These are phyloP conservation scores for Uropsilus gracilis DNA, from an alignment of 2,113 vertebrate species.

Conservation along the genomic window DNA sequence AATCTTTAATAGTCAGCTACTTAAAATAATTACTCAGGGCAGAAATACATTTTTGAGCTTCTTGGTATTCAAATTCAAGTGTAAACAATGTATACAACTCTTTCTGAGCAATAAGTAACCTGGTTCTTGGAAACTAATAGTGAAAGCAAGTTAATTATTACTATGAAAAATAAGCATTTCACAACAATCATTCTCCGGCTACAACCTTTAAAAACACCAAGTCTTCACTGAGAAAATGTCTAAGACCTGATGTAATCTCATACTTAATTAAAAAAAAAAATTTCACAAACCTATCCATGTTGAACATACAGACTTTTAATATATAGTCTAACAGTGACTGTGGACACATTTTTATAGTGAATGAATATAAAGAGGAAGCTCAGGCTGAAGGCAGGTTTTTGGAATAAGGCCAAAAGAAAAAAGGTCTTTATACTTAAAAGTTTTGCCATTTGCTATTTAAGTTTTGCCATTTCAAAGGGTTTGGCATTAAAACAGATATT, in stretches of 20 bases:
- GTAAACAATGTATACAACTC: slow-evolving; percentile 37
- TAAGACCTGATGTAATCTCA: neutral
- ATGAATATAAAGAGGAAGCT: neutral
- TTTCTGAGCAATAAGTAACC: neutral
- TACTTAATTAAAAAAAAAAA: slow-evolving; percentile 26
- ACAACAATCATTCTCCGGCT: slow-evolving; percentile 21
- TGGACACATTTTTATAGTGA: slow-evolving; percentile 10
- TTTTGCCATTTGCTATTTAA: slow-evolving; percentile 23
- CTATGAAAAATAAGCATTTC: slow-evolving; percentile 47
- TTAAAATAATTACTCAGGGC: slow-evolving; percentile 24
- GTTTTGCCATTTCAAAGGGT: slow-evolving; percentile 12
- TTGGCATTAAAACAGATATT: neutral
- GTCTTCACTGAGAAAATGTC: slow-evolving; percentile 19
- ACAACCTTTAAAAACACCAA: slow-evolving; percentile 30
- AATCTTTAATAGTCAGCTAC: slow-evolving; percentile 40
- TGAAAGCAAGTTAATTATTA: slow-evolving; percentile 62
- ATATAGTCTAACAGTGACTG: neutral
- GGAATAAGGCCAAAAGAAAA: slow-evolving; percentile 23
- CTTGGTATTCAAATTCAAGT: slow-evolving; percentile 28
- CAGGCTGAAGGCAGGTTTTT: neutral
- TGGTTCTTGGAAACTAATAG: slow-evolving; percentile 39
- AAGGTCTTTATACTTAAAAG: neutral
- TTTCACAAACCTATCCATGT: slow-evolving; percentile 2
- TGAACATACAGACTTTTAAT: neutral
- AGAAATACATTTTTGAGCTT: neutral